phyloP scores from a whole-genome alignment of 2,888 invertebrate genomes.

The Eilema caniola region DNA sequence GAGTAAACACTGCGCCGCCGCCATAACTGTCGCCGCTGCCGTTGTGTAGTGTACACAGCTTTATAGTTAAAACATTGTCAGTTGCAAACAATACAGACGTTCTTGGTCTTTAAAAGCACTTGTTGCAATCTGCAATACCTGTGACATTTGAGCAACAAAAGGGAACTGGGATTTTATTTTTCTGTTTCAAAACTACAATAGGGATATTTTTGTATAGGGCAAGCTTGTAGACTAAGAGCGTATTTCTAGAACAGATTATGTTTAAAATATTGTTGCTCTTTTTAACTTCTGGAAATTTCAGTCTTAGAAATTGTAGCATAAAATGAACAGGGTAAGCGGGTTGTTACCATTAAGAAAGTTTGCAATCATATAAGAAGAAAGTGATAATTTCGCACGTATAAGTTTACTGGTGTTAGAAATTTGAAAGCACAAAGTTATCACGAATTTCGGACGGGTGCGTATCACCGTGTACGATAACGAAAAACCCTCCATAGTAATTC shows the following conservation, averaged over 20 bases:
- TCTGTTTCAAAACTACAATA: constrained; percentile 19
- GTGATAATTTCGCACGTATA: no score
- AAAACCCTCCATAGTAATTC: no score
- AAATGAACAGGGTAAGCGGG: neutral
- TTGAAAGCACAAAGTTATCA: no score
- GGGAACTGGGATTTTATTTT: constrained; percentile 33
- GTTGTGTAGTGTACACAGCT: neutral
- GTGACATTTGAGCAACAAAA: constrained; percentile 43
- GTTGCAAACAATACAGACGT: constrained; percentile 34
- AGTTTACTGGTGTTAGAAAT: no score
- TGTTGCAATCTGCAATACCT: constrained; percentile 48
- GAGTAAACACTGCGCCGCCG: neutral
- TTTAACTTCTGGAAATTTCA: neutral
- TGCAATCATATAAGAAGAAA: no score
- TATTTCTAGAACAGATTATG: neutral
- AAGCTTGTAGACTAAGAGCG: neutral
- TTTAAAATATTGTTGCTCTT: neutral
- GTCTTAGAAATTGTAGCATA: neutral
- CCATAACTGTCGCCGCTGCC: neutral
- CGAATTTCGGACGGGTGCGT: no score
- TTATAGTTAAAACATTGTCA: constrained; percentile 43
- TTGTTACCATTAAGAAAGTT: no score
- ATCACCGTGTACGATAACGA: no score
- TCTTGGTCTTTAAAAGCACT: constrained; percentile 40
- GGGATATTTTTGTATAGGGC: constrained; percentile 10